Conservation (phyloP, 2,113 vertebrate genomes). For the Pungitius pungitius region DNA sequence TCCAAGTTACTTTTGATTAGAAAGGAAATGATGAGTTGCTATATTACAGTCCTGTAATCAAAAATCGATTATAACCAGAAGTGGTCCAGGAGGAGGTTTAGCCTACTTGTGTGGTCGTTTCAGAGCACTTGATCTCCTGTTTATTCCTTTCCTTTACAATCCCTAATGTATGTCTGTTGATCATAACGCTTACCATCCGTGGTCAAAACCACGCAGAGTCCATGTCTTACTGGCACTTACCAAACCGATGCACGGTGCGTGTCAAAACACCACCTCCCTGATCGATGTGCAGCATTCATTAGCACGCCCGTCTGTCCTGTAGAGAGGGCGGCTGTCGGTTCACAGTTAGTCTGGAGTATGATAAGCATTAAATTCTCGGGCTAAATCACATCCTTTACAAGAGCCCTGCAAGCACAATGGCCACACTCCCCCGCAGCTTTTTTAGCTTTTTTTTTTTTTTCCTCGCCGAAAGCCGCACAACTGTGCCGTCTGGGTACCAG, state of each 20-base stretch:
- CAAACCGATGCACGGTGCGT: conserved; percentile 2
- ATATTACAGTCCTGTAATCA: not conserved
- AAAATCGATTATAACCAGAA: not conserved
- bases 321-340: conserved; percentile 27
- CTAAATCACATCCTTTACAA: conserved; percentile 26
- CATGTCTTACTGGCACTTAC: conserved; percentile 13
- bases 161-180: not conserved
- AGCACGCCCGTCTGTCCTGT: conserved; percentile 14
- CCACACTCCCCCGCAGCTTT: conserved; percentile 18
- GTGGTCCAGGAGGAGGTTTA: not conserved
- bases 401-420: conserved; percentile 31
- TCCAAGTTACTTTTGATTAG: no score
- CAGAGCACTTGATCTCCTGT: not conserved
- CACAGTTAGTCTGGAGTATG: conserved; percentile 23
- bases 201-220: not conserved
- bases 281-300: conserved; percentile 9
- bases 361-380: conserved; percentile 11
- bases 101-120: not conserved
- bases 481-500: conserved; percentile 5
- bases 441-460: no score
- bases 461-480: conserved; percentile 29
- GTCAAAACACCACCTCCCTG: not conserved
- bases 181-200: not conserved
- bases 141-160: not conserved
- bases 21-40: not conserved